Evolutionary conservation across 2,888 invertebrate genomes (phyloP).

Genomic region (Lochmaea crataegi): DNA sequence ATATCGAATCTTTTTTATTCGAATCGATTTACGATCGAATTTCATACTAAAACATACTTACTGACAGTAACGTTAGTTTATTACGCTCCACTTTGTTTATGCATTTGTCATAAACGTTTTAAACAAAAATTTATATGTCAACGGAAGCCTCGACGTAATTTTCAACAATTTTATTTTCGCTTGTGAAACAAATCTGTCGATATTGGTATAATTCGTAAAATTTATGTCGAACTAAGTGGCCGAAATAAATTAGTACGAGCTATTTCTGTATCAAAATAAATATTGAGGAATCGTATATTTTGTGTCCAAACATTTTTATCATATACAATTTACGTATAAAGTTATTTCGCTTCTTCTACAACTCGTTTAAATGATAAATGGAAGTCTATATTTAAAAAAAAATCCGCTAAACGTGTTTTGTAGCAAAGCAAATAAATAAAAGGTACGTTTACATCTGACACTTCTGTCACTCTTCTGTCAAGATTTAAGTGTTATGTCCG

Average conservation of each 20-base stretch:
- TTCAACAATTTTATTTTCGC: slow-evolving; percentile 8
- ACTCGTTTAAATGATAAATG: too few species aligned
- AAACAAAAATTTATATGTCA: slow-evolving; percentile 19
- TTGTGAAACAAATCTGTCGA: slow-evolving; percentile 7
- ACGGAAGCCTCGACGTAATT: slow-evolving; percentile 2
- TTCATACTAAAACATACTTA: slow-evolving; percentile 1
- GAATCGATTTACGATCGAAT: neutral
- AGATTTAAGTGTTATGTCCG: too few species aligned
- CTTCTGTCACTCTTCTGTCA: too few species aligned
- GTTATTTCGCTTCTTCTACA: too few species aligned
- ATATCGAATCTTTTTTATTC: too few species aligned
- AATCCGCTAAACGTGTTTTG: too few species aligned
- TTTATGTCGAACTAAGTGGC: slow-evolving; percentile 4
- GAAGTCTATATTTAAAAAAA: too few species aligned
- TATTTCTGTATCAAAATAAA: slow-evolving; percentile 2
- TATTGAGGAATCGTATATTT: neutral
- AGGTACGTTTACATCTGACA: too few species aligned
- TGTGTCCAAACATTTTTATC: too few species aligned
- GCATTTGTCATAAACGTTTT: slow-evolving; percentile 11
- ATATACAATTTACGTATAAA: too few species aligned
- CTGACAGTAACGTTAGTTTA: neutral
- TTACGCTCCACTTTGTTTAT: neutral
- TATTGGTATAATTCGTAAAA: slow-evolving; percentile 1
- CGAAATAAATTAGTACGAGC: neutral
- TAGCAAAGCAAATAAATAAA: too few species aligned